Percentiles rank a stretch among this genome's conserved stretches.
Conservation (phyloP, 2,113 vertebrate species). For the Gracilinanus agilis region DNA sequence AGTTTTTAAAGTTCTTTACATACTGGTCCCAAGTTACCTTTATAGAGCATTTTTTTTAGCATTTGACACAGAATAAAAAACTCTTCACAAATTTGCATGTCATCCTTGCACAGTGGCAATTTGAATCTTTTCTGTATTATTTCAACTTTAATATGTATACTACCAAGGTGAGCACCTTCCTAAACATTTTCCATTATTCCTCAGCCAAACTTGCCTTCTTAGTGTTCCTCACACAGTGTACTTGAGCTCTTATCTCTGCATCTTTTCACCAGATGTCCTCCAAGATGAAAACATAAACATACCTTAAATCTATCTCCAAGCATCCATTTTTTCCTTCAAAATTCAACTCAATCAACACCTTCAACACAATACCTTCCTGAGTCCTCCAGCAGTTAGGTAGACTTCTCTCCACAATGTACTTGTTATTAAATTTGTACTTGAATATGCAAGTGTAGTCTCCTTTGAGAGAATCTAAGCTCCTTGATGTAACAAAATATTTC, state of each 20-base stretch:
- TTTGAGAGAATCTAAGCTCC: no score
- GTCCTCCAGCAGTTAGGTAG: background rate
- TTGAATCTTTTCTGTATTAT: background rate
- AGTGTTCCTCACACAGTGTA: background rate
- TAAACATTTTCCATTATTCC: background rate
- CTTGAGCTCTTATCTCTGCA: background rate
- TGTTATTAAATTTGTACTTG: no score
- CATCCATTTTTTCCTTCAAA: background rate
- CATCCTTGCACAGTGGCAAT: background rate
- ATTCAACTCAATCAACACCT: background rate
- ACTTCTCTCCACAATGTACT: background rate
- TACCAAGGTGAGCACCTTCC: background rate
- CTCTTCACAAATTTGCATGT: background rate
- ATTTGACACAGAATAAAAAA: background rate
- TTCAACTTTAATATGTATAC: background rate
- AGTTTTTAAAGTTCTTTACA: no score
- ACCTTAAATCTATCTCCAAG: background rate
- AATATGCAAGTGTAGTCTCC: no score
- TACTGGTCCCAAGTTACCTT: no score
- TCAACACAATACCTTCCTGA: background rate
- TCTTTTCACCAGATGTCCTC: background rate
- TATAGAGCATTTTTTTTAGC: no score
- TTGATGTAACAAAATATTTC: no score
- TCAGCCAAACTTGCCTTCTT: background rate
- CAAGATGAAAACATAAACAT: background rate